Conservation (phyloP, 2,888 invertebrate genomes). For the Nephrocerus scutellatus region DNA sequence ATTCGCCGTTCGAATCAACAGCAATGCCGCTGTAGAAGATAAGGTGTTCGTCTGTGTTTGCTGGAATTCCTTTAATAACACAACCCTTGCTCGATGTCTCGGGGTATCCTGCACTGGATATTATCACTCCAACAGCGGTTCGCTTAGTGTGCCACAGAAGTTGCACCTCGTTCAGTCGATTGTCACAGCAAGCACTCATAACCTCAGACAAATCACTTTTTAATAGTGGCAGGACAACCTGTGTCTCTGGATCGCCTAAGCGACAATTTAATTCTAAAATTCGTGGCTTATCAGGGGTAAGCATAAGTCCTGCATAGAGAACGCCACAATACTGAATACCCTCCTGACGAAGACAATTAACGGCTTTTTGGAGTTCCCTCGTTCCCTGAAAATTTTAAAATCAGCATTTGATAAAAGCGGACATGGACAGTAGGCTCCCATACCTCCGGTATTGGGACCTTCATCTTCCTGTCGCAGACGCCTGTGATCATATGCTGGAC, state of each 20-base stretch:
- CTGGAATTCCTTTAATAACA: constrained; percentile 61
- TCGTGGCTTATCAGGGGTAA: constrained; percentile 82
- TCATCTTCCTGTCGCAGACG: constrained; percentile 77
- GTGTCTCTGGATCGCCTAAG: constrained; percentile 98
- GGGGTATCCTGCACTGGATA: constrained; percentile 91
- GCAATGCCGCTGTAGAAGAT: constrained; percentile 85
- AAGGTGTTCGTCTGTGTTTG: constrained; percentile 34
- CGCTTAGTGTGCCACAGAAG: constrained; percentile 37
- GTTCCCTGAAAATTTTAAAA: constrained; percentile 57
- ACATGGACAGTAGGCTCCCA: constrained; percentile 96
- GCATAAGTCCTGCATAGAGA: constrained; percentile 93
- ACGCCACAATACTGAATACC: constrained; percentile 79
- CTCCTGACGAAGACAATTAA: constrained; percentile 73
- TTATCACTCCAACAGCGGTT: constrained; percentile 78
- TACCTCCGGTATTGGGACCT: constrained; percentile 97
- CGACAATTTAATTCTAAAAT: constrained; percentile 96
- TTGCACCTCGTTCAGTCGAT: constrained; percentile 28
- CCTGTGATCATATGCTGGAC: constrained; percentile 95
- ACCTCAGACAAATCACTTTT: constrained; percentile 74
- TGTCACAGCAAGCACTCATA: constrained; percentile 40
- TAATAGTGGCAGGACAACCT: constrained; percentile 84
- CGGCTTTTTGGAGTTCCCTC: constrained; percentile 67
- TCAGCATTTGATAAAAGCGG: constrained; percentile 63
- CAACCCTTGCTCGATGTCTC: constrained; percentile 84
- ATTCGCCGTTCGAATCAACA: constrained; percentile 53